Base-by-base conservation (phyloP, 2,888 invertebrate genomes). In the Coenonympha glycerion region DNA sequence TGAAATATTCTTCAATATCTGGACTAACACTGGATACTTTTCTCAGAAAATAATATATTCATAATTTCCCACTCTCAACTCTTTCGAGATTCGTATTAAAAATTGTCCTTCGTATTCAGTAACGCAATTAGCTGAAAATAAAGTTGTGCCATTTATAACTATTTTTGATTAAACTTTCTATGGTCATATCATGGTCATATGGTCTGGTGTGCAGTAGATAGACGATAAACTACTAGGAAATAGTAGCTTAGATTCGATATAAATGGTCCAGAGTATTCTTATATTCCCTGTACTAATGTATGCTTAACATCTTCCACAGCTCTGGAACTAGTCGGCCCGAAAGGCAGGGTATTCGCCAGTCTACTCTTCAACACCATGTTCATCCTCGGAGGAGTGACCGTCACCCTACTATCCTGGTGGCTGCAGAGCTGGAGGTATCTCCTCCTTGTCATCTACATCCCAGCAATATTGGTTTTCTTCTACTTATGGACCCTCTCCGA, bases 321-420 rank as follows among this genome's bases (percentile, higher is more conserved):
- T 0, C 58, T 87, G 57, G 87, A 87, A 55, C 69, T 87, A 1
- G 86, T 86, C 1, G 84, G 85, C 1, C 87, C 87, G 1, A 85
- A 86, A 65, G 87, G 87, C 28, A 68, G 87, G 57, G 87, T 87
- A 1, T 82, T 87, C 61, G 78, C 72, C 46, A 86, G 86, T 39
- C 73, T 87, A 0, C 76, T 86, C 8, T 86, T 87, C 70, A 87
- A 87, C 68, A 84, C 81, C 9, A 84, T 86, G 85, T 87, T 87
- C 53, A 87, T 87, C 30, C 75, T 84, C 6, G 87, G 87, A 2
- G 87, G 86, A 3, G 85, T 86, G 8, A 65, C 76, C 0, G 85
- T 86, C 36, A 87, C 87, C 0, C 59, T 84, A 3, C 71, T 87
- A 0, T 79, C 77, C 42, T 84, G 84, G 81, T 84, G 78, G 75